Conservation (phyloP, 2,797 vertebrate genomes). For the Crenichthys baileyi region DNA sequence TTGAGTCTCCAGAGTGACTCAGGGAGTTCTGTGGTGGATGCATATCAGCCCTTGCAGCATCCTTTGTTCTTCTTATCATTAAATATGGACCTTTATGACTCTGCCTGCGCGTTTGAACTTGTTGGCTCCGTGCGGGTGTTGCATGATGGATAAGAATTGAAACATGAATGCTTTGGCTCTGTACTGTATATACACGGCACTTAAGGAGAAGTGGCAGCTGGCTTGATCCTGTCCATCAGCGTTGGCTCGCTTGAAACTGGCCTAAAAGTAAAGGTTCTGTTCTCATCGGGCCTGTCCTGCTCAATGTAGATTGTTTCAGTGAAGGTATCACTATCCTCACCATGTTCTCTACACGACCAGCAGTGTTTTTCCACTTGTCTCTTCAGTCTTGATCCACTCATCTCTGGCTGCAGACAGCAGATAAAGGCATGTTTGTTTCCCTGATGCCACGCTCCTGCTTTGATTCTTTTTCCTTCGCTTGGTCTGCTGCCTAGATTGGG, state of each 20-base stretch:
- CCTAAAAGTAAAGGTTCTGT: background rate
- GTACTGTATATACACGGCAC: background rate
- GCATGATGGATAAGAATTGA: conserved; percentile 17
- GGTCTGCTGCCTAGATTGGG: conserved; percentile 35
- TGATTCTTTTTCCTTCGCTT: conserved; percentile 21
- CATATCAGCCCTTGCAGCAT: background rate
- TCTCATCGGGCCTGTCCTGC: background rate
- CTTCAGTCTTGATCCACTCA: conserved; percentile 17
- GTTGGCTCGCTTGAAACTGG: background rate
- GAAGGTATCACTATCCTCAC: background rate
- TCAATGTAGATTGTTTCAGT: conserved; percentile 4
- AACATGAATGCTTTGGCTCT: conserved; percentile 19
- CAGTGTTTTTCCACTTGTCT: conserved; percentile 10
- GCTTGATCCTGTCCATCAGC: background rate
- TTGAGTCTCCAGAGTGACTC: background rate
- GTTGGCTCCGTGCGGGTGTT: conserved; percentile 12
- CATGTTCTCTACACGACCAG: background rate
- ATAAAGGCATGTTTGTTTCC: conserved; percentile 56
- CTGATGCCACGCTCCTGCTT: conserved; percentile 31
- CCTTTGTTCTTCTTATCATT: conserved; percentile 24
- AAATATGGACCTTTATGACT: conserved; percentile 5
- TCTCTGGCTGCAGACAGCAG: conserved; percentile 21
- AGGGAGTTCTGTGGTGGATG: background rate
- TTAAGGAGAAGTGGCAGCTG: background rate
- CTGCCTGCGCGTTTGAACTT: conserved; percentile 10